Evolutionary conservation across 2,888 invertebrate species (phyloP), one percentile per base, ranked within the genome.

Genomic region (Taenaris catops): DNA sequence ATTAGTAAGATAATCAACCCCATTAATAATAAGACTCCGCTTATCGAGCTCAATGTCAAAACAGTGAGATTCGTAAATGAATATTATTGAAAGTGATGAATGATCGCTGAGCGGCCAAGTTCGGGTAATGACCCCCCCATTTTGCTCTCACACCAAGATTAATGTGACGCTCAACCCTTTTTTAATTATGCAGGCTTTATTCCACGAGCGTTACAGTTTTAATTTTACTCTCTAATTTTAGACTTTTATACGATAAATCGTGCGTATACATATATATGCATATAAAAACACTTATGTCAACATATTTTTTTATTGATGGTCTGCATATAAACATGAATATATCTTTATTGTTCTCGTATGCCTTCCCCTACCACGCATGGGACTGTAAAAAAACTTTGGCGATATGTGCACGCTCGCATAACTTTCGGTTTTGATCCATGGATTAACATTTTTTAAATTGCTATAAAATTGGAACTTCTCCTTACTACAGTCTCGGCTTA

Each of bases 181-280:
- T 71, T 73, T 70, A 70, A 76, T 71, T 70, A 73, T 68, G 55
- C 63, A 63, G 55, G 58, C 57, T 63, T 62, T 63, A 52, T 43
- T 34, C 35, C 25, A 64, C 9, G 20, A 19, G 20, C 31, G 24
- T 24, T 4, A 24, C 19, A 41, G 23, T 37, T 36, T 32, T 18
- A 33, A 34, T 41, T 34, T 27, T 5, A 4, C 24, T 25, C 25
- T 34, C 21, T 8, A 21, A 16, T 38, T 31, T 34, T 26, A 25
- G 11, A 32, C 24, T 18, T 18, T 16, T 2, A 17, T 17, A 16
- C 5, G 9, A 9, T 23, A 4, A 20, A 25, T 10, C 8, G 27
- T 2, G 8, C 5, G 14, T 14, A n/a, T n/a, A n/a, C n/a, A n/a
- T n/a, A n/a, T 4, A 14, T 14, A 3, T 14, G 2, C 14, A 14